Evolutionary conservation across 1,140 invertebrate genomes (phyloP).

Genomic region (Leptinotarsa lineolata): DNA sequence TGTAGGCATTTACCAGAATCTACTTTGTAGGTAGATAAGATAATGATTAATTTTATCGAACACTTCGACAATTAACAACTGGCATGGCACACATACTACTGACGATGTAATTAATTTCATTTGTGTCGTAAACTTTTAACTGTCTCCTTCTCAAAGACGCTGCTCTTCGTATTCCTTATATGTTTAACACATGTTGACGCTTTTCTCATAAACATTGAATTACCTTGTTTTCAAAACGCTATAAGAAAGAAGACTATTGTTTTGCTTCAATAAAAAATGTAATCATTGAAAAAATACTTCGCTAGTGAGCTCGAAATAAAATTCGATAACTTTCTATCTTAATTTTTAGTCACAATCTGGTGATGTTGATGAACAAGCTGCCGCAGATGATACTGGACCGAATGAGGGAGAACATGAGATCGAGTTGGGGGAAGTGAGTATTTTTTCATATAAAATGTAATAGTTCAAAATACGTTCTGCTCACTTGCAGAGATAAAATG

Average conservation of each 20-base stretch:
- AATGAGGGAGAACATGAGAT: constrained; percentile 75
- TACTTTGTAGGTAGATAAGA: too few relatives aligned
- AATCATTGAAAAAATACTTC: background rate
- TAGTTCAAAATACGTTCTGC: too few relatives aligned
- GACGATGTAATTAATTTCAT: too few relatives aligned
- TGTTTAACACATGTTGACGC: too few relatives aligned
- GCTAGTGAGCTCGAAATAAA: background rate
- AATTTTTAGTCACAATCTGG: constrained; percentile 52
- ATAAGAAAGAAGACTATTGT: background rate
- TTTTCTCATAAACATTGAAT: background rate
- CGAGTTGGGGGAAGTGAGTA: constrained; percentile 75
- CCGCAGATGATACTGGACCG: constrained; percentile 43
- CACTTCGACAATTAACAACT: too few relatives aligned
- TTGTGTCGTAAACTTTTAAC: too few relatives aligned
- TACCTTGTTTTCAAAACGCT: background rate
- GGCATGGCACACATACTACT: too few relatives aligned
- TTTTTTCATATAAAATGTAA: background rate
- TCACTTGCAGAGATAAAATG: too few relatives aligned
- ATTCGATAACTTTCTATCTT: background rate
- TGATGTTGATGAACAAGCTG: constrained; percentile 49
- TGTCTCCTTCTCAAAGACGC: background rate
- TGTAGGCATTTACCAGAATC: too few relatives aligned
- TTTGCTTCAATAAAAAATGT: background rate
- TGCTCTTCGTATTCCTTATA: background rate
- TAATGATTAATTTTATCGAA: too few relatives aligned